Evolutionary conservation across 2,113 vertebrate genomes (phyloP).

Genomic region (Nansenia antarctica): DNA sequence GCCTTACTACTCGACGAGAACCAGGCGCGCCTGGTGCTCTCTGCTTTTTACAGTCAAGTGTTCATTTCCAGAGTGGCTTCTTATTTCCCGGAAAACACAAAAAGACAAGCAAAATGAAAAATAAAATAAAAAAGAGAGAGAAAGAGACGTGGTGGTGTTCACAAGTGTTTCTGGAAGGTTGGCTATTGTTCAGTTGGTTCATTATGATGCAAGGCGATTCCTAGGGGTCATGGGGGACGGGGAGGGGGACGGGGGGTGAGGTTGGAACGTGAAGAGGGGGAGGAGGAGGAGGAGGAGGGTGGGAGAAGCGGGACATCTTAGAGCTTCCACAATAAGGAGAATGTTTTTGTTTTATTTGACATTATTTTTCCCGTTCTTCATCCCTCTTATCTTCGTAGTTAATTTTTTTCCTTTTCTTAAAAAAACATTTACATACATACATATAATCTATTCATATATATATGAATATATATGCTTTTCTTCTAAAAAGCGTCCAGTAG

Average conservation of each 20-base stretch:
- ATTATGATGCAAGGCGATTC: conserved; percentile 43
- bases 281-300: not conserved
- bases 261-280: conserved; percentile 11
- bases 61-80: conserved; percentile 40
- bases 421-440: conserved; percentile 64
- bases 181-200: conserved; percentile 33
- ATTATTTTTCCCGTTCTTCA: conserved; percentile 5
- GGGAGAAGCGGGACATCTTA: conserved; percentile 17
- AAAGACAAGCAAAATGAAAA: conserved; percentile 29
- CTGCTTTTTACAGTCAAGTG: conserved; percentile 54
- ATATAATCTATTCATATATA: conserved; percentile 59
- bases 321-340: conserved; percentile 57
- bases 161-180: not conserved
- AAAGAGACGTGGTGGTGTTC: not conserved
- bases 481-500: conserved; percentile 46
- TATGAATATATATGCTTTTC: conserved; percentile 33
- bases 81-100: conserved; percentile 33
- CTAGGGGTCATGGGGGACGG: conserved; percentile 34
- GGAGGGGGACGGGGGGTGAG: conserved; percentile 10
- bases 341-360: conserved; percentile 38
- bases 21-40: conserved; percentile 11
- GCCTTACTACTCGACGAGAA: conserved; percentile 28
- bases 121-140: conserved; percentile 19
- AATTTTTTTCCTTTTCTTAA: too few relatives aligned
- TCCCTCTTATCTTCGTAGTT: conserved; percentile 55